Conservation (phyloP, 2,888 invertebrate species). For the Terebella lapidaria region DNA sequence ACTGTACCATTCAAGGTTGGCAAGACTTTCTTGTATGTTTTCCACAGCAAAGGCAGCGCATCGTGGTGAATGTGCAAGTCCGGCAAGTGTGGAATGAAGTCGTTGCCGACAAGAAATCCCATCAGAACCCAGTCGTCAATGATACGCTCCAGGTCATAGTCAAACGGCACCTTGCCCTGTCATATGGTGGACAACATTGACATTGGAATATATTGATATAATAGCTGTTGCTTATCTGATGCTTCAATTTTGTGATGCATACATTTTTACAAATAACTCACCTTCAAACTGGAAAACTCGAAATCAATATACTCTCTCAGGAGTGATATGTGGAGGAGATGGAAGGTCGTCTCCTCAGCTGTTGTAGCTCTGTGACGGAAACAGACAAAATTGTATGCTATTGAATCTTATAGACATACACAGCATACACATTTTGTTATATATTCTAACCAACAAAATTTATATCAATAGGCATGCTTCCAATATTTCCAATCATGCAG, state of each 20-base stretch:
- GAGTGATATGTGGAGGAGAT: slow-evolving; percentile 83
- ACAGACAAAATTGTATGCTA: too few relatives aligned
- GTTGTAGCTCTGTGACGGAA: slow-evolving; percentile 47
- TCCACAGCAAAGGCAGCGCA: slow-evolving; percentile 80
- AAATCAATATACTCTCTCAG: slow-evolving; percentile 87
- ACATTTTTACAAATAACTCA: slow-evolving; percentile 20
- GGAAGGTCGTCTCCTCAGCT: slow-evolving; percentile 88
- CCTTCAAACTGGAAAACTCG: slow-evolving; percentile 67
- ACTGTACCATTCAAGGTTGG: slow-evolving; percentile 75
- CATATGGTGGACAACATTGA: background rate
- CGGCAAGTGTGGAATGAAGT: slow-evolving; percentile 94
- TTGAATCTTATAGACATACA: too few relatives aligned
- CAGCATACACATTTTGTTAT: background rate
- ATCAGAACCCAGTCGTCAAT: slow-evolving; percentile 98
- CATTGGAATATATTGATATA: background rate
- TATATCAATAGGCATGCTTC: too few relatives aligned
- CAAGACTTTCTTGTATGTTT: slow-evolving; percentile 79
- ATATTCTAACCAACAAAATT: too few relatives aligned
- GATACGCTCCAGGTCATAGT: slow-evolving; percentile 79
- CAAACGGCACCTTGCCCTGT: slow-evolving; percentile 61
- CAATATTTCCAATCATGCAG: too few relatives aligned
- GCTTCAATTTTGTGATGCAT: background rate
- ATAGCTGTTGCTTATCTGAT: background rate
- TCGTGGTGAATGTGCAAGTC: slow-evolving; percentile 89
- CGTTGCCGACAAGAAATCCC: slow-evolving; percentile 92